A percentile compares a stretch with the other conserved stretches of the same genome.
phyloP scores from a whole-genome alignment of 2,113 vertebrate species.

The Plotosus lineatus region DNA sequence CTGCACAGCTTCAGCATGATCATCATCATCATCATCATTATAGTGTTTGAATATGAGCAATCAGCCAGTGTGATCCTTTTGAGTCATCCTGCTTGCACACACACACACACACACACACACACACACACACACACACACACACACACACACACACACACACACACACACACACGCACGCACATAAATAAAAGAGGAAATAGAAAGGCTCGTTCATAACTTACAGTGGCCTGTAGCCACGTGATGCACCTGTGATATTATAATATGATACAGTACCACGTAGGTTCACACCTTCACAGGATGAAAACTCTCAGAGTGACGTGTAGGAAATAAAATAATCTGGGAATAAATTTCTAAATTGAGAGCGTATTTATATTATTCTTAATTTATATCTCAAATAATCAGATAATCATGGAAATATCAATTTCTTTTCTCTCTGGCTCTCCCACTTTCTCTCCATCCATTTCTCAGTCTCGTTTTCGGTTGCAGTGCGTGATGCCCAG shows the following conservation, averaged over 20 bases:
- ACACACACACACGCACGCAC: slow-evolving; percentile 12
- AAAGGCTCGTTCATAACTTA: background rate
- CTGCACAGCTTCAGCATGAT: background rate
- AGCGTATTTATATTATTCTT: background rate
- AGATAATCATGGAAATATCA: slow-evolving; percentile 18
- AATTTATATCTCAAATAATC: slow-evolving; percentile 19
- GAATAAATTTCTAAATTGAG: background rate
- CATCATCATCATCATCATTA: slow-evolving; percentile 18
- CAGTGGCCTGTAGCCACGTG: background rate
- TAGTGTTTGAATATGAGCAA: slow-evolving; percentile 3
- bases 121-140: slow-evolving; percentile 7
- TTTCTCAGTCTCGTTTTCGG: slow-evolving; percentile 12
- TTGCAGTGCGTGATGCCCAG: slow-evolving; percentile 33
- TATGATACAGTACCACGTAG: too few relatives aligned
- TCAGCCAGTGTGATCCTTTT: slow-evolving; percentile 17
- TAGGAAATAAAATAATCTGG: background rate
- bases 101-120: background rate
- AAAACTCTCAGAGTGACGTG: background rate
- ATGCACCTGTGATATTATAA: slow-evolving; percentile 8
- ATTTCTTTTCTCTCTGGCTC: slow-evolving; percentile 10
- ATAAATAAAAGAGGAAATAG: background rate
- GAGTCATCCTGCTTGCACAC: slow-evolving; percentile 20
- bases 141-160: slow-evolving; percentile 16
- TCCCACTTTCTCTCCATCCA: slow-evolving; percentile 12
- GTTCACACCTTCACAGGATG: slow-evolving; percentile 4